These are phyloP conservation scores for Thecophora atra DNA, from an alignment of 2,888 invertebrate species.

Conservation along the genomic window DNA sequence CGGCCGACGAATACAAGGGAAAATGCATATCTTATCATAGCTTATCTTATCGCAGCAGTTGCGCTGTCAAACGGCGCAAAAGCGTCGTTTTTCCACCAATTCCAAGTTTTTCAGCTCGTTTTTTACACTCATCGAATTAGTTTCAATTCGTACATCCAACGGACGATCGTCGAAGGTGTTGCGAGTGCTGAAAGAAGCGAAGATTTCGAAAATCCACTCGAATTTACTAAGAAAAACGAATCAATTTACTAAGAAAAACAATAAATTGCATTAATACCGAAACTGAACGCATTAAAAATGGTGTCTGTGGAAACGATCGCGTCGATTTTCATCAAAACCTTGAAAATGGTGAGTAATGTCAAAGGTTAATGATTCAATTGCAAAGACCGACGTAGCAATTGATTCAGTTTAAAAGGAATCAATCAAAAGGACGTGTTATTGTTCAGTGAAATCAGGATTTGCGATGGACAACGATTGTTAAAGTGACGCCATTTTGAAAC, in stretches of 20 bases:
- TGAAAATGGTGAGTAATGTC: slow-evolving; percentile 75
- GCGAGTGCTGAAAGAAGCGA: neutral
- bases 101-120: slow-evolving; percentile 15
- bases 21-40: slow-evolving; percentile 47
- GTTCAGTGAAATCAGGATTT: too few relatives aligned
- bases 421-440: too few relatives aligned
- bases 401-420: too few relatives aligned
- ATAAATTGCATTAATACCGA: slow-evolving; percentile 30
- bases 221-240: slow-evolving; percentile 25
- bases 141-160: slow-evolving; percentile 51
- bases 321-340: slow-evolving; percentile 80
- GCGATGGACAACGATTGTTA: too few relatives aligned
- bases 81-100: slow-evolving; percentile 46
- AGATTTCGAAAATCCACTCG: neutral
- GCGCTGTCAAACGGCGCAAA: slow-evolving; percentile 47
- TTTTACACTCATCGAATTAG: slow-evolving; percentile 34
- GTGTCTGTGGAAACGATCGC: slow-evolving; percentile 84
- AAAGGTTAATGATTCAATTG: too few relatives aligned
- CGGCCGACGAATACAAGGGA: neutral
- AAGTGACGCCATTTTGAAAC: too few relatives aligned
- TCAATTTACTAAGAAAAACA: slow-evolving; percentile 15
- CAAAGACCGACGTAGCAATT: too few relatives aligned
- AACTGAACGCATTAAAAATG: slow-evolving; percentile 74
- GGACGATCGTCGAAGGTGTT: slow-evolving; percentile 48
- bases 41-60: slow-evolving; percentile 44